phyloP scores from a whole-genome alignment of 30 jellyfish, hydroid and myxozoan genomes.

The Clytia hemisphaerica region DNA sequence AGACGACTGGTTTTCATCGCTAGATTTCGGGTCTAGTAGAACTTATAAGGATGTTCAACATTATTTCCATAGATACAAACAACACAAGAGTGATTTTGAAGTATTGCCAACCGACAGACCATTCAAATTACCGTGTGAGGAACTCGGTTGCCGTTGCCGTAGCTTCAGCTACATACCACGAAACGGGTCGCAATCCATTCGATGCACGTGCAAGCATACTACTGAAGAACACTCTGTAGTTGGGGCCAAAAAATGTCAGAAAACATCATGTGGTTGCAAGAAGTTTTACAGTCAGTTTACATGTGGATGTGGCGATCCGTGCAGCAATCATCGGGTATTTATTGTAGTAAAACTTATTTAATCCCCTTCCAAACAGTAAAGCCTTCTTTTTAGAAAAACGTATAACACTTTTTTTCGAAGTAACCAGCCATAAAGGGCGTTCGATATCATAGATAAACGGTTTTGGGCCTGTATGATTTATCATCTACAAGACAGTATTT shows the following conservation, averaged over 20 bases:
- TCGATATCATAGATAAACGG: too few species aligned
- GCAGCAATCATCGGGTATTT: slow-evolving; percentile 56
- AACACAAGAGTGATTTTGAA: slow-evolving; percentile 84
- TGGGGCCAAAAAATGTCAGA: slow-evolving; percentile 66
- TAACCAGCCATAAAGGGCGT: too few species aligned
- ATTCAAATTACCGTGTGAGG: slow-evolving; percentile 65
- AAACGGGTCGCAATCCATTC: slow-evolving; percentile 77
- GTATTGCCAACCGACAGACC: slow-evolving; percentile 61
- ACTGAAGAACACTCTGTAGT: slow-evolving; percentile 66
- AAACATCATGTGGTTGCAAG: slow-evolving; percentile 49
- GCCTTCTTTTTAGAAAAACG: too few species aligned
- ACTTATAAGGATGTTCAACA: too few species aligned
- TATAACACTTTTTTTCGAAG: too few species aligned
- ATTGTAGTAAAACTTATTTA: too few species aligned
- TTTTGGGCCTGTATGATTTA: too few species aligned
- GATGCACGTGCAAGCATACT: slow-evolving; percentile 80
- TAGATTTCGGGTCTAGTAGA: too few species aligned
- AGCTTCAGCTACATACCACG: slow-evolving; percentile 62
- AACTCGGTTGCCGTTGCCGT: slow-evolving; percentile 70
- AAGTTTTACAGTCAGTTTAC: slow-evolving; percentile 59
- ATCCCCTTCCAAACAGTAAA: too few species aligned
- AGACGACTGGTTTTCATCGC: too few species aligned
- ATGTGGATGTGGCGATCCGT: slow-evolving; percentile 92
- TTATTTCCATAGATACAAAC: slow-evolving; percentile 48
- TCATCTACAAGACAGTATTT: too few species aligned